These are phyloP conservation scores for Helicoverpa assulta DNA, from an alignment of 2,888 invertebrate species.

Conservation along the genomic window DNA sequence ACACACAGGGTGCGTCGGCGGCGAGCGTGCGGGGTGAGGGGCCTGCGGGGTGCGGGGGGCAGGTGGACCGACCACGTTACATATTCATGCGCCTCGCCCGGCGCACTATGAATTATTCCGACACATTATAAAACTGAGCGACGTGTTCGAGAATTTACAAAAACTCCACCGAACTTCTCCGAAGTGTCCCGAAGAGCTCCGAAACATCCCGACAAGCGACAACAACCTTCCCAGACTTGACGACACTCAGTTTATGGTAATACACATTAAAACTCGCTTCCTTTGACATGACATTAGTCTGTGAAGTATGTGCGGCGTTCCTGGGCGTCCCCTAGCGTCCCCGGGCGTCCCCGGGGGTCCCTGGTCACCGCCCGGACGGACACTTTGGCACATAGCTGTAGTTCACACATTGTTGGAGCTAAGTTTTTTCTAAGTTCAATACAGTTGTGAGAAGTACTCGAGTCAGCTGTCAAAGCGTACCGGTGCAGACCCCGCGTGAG, in stretches of 20 bases:
- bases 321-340: too few species aligned
- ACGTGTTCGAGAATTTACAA: conserved; percentile 61
- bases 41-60: conserved; percentile 7
- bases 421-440: conserved; percentile 32
- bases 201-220: conserved; percentile 2
- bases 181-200: conserved; percentile 28
- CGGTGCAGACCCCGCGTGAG: too few species aligned
- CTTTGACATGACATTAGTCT: conserved; percentile 17
- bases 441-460: conserved; percentile 13
- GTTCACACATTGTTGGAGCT: neutral
- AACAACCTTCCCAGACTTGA: conserved; percentile 11
- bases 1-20: conserved; percentile 6
- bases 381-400: neutral
- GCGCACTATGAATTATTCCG: conserved; percentile 73
- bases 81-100: conserved; percentile 66
- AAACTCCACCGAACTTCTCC: conserved; percentile 47
- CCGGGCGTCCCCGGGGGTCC: neutral
- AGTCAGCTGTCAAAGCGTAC: conserved; percentile 6
- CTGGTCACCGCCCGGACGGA: neutral
- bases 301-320: neutral
- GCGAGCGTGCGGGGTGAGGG: neutral
- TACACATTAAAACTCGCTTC: conserved; percentile 34
- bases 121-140: conserved; percentile 68
- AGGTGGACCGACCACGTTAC: conserved; percentile 59
- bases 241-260: conserved; percentile 38